phyloP scores from a whole-genome alignment of 2,888 invertebrate species.

The Deladenus siricidicola region DNA sequence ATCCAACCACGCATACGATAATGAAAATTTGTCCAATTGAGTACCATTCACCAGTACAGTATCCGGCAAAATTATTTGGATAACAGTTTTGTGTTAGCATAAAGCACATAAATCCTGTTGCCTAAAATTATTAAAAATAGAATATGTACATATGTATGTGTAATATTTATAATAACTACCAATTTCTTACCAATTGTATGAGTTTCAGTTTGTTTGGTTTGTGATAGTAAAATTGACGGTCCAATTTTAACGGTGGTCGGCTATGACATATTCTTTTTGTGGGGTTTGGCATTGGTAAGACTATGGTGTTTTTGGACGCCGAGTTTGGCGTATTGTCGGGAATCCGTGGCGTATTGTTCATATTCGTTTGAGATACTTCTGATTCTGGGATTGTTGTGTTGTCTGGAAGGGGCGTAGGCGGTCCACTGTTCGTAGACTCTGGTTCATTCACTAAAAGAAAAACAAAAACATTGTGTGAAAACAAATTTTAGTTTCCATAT shows the following conservation, averaged over 20 bases:
- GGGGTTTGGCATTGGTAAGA: too few species aligned
- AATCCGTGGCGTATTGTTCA: too few species aligned
- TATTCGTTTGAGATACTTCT: too few species aligned
- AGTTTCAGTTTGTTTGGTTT: slow-evolving; percentile 19
- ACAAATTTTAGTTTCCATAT: too few species aligned
- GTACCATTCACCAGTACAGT: slow-evolving; percentile 18
- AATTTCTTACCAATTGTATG: slow-evolving; percentile 10
- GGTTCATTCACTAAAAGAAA: too few species aligned
- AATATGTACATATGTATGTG: not conserved
- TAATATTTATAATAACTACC: not conserved
- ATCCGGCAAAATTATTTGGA: slow-evolving; percentile 25
- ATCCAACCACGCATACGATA: slow-evolving; percentile 38
- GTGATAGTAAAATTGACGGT: slow-evolving; percentile 12
- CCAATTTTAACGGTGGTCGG: slow-evolving; percentile 13
- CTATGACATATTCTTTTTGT: slow-evolving; percentile 1
- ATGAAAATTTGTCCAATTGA: slow-evolving; percentile 38
- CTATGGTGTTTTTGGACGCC: too few species aligned
- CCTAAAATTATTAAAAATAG: slow-evolving; percentile 20
- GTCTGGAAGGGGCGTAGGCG: too few species aligned
- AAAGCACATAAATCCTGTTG: slow-evolving; percentile 26
- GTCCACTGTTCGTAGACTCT: too few species aligned
- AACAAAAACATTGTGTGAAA: too few species aligned
- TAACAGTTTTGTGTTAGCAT: slow-evolving; percentile 34
- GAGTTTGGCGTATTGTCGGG: too few species aligned
- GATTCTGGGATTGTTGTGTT: too few species aligned